These are phyloP conservation scores for Tetrax tetrax DNA, from an alignment of 2,113 vertebrate species.

Conservation along the genomic window DNA sequence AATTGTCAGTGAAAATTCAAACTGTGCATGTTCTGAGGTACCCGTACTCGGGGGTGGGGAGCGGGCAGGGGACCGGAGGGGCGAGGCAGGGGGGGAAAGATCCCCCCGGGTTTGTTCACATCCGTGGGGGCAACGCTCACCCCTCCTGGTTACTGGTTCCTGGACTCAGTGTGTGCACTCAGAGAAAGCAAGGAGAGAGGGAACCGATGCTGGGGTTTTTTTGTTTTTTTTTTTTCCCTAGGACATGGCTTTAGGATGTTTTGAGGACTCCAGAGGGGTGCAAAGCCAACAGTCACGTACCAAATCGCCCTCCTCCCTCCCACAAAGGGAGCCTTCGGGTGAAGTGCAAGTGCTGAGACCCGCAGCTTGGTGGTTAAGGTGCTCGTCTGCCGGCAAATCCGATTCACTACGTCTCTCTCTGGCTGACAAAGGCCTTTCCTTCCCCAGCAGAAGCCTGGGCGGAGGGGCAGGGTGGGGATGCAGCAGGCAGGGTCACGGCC, in stretches of 20 bases:
- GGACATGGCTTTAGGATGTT: constrained; percentile 1
- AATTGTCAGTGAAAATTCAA: constrained; percentile 71
- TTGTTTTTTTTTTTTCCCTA: neutral
- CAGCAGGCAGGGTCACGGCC: neutral
- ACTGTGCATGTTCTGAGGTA: constrained; percentile 77
- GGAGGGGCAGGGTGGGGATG: neutral
- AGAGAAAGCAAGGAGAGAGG: neutral
- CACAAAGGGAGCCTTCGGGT: neutral
- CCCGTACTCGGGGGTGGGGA: constrained; percentile 74
- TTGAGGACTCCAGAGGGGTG: neutral
- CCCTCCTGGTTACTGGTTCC: constrained; percentile 57
- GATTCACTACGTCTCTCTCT: neutral
- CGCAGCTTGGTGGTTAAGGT: constrained; percentile 61
- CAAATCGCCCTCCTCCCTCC: neutral
- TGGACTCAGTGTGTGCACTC: constrained; percentile 54
- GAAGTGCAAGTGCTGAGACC: constrained; percentile 59
- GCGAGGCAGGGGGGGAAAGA: neutral
- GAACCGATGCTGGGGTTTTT: neutral
- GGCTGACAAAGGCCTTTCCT: constrained; percentile 31
- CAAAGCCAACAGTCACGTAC: neutral
- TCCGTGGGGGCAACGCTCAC: neutral
- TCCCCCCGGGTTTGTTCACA: constrained; percentile 50
- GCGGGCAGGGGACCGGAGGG: constrained; percentile 27
- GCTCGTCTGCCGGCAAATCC: constrained; percentile 11
- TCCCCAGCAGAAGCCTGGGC: neutral